Percentiles rank a stretch among this genome's conserved stretches.
phyloP scores from a whole-genome alignment of 2,797 vertebrate species.

The Meda fulgida region DNA sequence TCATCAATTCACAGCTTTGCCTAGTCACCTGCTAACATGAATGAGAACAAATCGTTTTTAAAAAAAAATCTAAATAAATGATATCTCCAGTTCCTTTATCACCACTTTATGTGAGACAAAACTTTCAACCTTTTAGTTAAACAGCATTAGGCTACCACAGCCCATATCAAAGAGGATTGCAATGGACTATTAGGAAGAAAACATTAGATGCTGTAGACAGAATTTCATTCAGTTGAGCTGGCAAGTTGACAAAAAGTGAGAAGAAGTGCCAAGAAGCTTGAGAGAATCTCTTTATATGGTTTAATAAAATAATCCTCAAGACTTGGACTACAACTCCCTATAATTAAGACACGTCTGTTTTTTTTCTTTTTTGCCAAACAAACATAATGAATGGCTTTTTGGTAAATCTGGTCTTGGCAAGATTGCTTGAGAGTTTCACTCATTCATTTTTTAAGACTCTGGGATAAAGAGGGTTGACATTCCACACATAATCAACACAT shows the following conservation, averaged over 20 bases:
- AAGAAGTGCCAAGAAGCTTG: not conserved
- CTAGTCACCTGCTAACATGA: not conserved
- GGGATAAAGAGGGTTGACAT: slow-evolving; percentile 38
- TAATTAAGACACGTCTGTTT: slow-evolving; percentile 10
- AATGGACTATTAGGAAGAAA: not conserved
- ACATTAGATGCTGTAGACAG: not conserved
- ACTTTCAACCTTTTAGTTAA: not conserved
- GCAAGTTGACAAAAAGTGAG: not conserved
- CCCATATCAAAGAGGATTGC: not conserved
- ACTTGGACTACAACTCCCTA: not conserved
- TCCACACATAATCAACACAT: slow-evolving; percentile 41
- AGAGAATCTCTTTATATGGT: slow-evolving; percentile 1
- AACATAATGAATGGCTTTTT: slow-evolving; percentile 6
- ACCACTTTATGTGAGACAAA: not conserved
- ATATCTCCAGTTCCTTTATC: not conserved
- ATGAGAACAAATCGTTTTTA: not conserved
- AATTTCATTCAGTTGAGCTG: not conserved
- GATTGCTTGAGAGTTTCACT: slow-evolving; percentile 26
- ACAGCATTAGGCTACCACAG: not conserved
- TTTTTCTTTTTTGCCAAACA: not conserved
- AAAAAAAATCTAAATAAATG: not conserved
- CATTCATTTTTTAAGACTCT: not conserved
- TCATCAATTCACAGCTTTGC: not conserved
- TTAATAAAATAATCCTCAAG: slow-evolving; percentile 8
- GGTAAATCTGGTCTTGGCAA: slow-evolving; percentile 20